Base-by-base conservation (phyloP, 1,140 invertebrate species). In the Phymastichus coffea region DNA sequence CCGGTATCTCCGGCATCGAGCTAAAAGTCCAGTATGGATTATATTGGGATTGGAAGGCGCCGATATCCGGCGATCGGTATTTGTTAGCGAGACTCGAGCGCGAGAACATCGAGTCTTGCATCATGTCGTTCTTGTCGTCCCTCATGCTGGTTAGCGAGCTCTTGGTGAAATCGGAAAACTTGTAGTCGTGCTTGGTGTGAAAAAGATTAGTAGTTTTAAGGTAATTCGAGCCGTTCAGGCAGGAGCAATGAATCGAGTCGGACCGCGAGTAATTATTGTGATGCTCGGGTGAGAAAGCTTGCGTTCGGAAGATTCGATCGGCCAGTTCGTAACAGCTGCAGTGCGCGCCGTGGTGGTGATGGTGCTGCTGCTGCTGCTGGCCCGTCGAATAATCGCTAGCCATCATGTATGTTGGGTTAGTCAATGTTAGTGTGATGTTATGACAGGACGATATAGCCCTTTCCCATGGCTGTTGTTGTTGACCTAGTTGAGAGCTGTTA, bases 11-110 rank as follows among this genome's bases (percentile, higher is more conserved):
- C 3, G 75, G 74, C 72, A 77, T 72, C 14, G 76, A 79, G 30
- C 76, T 79, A 70, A 78, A 79, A 75, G 67, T 68, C 76, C 74
- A 79, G 70, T 74, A 77, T 30, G 71, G 71, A 59, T 78, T 78
- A 56, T 75, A 72, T 15, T 75, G 69, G 60, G 67, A 69, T 60
- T 68, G 19, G 48, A 63, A 47, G 52, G 64, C 15, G 57, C 58
- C 44, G 65, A 66, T 57, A 62, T 65, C 15, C 57, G 68, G 35
- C 25, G 41, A 37, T 35, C 57, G 66, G 23, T 70, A 59, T 41
- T 67, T 68, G 55, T 54, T 68, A 25, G 55, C 48, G 2, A 67
- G 57, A 52, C 64, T 73, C 49, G 60, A 57, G 40, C 46, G 68
- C 14, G 69, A 73, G 66, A 71, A 38, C 66, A 75, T 40, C 23